Base-by-base conservation (phyloP, 1,140 invertebrate genomes). In the Drosophila truncata region DNA sequence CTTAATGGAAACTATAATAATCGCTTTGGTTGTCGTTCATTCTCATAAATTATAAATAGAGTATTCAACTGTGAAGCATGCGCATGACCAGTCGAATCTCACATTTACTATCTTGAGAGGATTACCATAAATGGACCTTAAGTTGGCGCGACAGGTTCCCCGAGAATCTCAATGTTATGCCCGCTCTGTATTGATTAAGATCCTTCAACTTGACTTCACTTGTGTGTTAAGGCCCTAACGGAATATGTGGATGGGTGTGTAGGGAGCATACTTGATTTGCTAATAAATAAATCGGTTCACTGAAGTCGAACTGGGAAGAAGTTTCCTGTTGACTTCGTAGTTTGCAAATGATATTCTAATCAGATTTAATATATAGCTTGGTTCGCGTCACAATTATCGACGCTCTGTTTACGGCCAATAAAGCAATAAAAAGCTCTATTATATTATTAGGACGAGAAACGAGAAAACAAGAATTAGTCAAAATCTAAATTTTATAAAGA, bases 1-100 rank as follows among this genome's bases (percentile, higher is more conserved):
- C 63, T 58, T 71, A 77, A 72, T 82, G 69, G 69, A 82, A 87
- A 77, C 71, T 77, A 71, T n/a, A 33, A 31, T 78, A 70, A 41
- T 65, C 35, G 31, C 16, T 49, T 46, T 58, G 52, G 44, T 54
- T 44, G 10, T 31, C 27, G 39, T 18, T n/a, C n/a, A 42, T 42
- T 50, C 65, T 65, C 80, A 87, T 87, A 87, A 87, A 87, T 87
- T 87, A 87, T 82, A 87, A 87, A 87, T 83, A 83, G 80, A 65
- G 82, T 83, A 80, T 87, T 87, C 77, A 87, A 80, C 77, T 70
- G 82, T 81, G 37, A 55, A 55, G 37, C 41, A 50, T 18, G 18
- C 54, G 41, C 35, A 13, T 27, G 35, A 20, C 67, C 49, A 47
- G 11, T 33, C 13, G 9, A 64, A 67, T 41, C 44, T 69, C 60